These are phyloP conservation scores for Semnornis frantzii DNA, from an alignment of 2,113 vertebrate genomes.

Conservation along the genomic window DNA sequence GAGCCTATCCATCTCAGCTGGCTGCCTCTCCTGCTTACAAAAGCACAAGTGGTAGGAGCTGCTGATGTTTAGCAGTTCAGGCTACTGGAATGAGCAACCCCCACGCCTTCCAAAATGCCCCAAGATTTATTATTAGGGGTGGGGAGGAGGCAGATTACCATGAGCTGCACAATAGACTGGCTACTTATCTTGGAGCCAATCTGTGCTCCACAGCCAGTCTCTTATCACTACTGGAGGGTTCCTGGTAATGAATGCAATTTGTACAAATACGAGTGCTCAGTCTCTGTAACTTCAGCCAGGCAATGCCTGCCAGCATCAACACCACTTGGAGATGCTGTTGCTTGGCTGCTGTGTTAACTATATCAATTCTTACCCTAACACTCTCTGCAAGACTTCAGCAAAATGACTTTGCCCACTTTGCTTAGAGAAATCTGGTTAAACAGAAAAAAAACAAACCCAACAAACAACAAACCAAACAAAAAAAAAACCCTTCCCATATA, in stretches of 20 bases:
- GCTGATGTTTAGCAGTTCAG: not conserved
- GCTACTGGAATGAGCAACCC: conserved; percentile 23
- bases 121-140: conserved; percentile 57
- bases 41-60: not conserved
- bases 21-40: not conserved
- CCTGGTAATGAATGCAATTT: conserved; percentile 55
- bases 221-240: conserved; percentile 59
- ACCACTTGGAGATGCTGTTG: conserved; percentile 49
- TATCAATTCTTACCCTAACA: conserved; percentile 34
- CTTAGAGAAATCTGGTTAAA: conserved; percentile 56
- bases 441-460: not conserved
- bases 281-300: conserved; percentile 45
- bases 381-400: conserved; percentile 43
- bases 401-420: conserved; percentile 32
- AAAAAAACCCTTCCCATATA: not conserved
- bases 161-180: conserved; percentile 35
- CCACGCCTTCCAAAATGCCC: conserved; percentile 44
- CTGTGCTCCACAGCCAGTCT: conserved; percentile 39
- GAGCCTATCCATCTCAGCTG: not conserved
- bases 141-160: conserved; percentile 34
- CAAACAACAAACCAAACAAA: too few relatives aligned
- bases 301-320: conserved; percentile 44
- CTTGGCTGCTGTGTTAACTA: conserved; percentile 34
- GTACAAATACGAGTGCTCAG: conserved; percentile 39
- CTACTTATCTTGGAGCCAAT: conserved; percentile 57